A percentile compares a stretch with the other conserved stretches of the same genome.
phyloP scores from a whole-genome alignment of 2,888 invertebrate genomes.

The Epinotia brunnichana region DNA sequence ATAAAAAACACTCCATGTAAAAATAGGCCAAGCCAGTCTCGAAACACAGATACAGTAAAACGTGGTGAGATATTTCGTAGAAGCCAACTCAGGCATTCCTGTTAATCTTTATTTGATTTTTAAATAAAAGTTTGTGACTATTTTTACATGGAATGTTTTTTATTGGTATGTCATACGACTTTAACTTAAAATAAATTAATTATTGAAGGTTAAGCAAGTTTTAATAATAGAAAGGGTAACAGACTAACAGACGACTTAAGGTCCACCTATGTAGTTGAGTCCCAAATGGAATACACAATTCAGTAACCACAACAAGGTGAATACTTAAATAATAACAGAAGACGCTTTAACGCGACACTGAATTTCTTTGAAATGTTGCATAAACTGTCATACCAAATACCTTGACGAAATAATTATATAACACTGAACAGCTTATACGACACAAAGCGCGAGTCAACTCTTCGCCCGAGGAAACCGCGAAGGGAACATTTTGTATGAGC shows the following conservation, averaged over 20 bases:
- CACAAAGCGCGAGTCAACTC: slow-evolving; percentile 35
- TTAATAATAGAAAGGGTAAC: background rate
- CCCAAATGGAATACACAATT: slow-evolving; percentile 11
- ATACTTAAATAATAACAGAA: slow-evolving; percentile 8
- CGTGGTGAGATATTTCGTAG: too few species aligned
- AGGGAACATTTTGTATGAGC: slow-evolving; percentile 40
- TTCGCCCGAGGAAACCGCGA: slow-evolving; percentile 27
- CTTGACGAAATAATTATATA: slow-evolving; percentile 33
- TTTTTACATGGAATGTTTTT: too few species aligned
- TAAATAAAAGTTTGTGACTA: too few species aligned
- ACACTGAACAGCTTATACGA: slow-evolving; percentile 23
- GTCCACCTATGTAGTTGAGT: background rate
- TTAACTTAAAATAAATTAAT: background rate
- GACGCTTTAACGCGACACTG: slow-evolving; percentile 5
- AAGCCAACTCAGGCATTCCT: too few species aligned
- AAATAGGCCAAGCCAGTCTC: too few species aligned
- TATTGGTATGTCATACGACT: background rate
- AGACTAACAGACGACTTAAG: background rate
- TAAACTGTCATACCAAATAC: slow-evolving; percentile 24
- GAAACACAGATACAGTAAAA: too few species aligned
- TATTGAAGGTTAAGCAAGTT: background rate
- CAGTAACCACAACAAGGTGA: slow-evolving; percentile 6
- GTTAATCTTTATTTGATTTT: too few species aligned
- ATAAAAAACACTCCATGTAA: too few species aligned
- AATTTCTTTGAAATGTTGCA: slow-evolving; percentile 17